A percentile compares a stretch with the other conserved stretches of the same genome.
Conservation (phyloP, 2,113 vertebrate species). For the Falcunculus frontatus region DNA sequence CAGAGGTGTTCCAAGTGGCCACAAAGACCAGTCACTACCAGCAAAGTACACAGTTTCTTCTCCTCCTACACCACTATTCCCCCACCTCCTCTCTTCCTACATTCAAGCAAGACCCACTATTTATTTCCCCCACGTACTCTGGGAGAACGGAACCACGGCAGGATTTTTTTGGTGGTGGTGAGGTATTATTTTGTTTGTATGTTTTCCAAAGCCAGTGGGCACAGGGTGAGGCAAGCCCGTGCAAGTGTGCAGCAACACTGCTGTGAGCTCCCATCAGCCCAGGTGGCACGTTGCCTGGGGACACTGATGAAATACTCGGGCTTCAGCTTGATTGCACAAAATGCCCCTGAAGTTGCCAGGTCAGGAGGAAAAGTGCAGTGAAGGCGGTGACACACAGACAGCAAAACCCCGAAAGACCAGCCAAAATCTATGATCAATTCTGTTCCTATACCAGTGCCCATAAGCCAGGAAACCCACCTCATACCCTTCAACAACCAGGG, state of each 20-base stretch:
- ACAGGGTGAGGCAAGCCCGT: not conserved
- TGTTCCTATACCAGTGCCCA: fast-evolving
- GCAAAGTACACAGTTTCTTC: not conserved
- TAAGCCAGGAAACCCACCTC: fast-evolving
- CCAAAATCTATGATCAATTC: not conserved
- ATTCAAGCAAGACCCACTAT: not conserved
- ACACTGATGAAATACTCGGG: not conserved
- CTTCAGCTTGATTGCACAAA: not conserved
- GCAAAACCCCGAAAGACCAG: not conserved
- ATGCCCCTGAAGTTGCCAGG: not conserved
- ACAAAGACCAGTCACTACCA: not conserved
- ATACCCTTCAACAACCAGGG: too few species aligned
- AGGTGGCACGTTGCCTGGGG: not conserved
- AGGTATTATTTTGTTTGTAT: not conserved
- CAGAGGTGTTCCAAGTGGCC: not conserved
- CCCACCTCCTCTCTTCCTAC: not conserved
- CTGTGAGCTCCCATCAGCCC: not conserved
- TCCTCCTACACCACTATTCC: not conserved
- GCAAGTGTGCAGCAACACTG: not conserved
- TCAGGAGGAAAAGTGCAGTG: not conserved
- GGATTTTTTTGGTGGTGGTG: not conserved
- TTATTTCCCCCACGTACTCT: not conserved
- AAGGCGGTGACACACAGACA: not conserved
- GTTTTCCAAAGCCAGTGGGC: not conserved
- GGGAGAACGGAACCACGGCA: not conserved